Conservation (phyloP, 2,888 invertebrate species). For the Drosophila multiciliata region DNA sequence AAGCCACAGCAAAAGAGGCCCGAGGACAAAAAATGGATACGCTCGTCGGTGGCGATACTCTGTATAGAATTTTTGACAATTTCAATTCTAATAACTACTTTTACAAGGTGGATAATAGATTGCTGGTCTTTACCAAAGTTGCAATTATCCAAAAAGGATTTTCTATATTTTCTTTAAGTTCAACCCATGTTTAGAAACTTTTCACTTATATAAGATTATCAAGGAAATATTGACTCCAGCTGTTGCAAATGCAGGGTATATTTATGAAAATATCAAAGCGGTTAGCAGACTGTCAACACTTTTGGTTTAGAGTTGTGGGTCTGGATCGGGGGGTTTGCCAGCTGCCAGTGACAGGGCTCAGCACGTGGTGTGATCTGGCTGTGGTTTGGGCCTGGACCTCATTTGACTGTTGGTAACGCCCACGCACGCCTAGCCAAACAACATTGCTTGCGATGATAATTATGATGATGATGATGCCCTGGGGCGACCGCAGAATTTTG, state of each 20-base stretch:
- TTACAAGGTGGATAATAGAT: neutral
- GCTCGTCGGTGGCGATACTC: conserved; percentile 7
- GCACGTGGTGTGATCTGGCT: conserved; percentile 44
- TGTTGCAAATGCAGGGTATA: conserved; percentile 24
- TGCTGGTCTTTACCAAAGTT: neutral
- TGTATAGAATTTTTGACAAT: neutral
- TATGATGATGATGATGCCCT: conserved; percentile 42
- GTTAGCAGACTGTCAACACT: conserved; percentile 66
- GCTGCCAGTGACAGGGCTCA: conserved; percentile 65
- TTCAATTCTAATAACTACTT: neutral
- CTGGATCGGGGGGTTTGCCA: conserved; percentile 15
- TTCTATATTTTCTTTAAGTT: neutral
- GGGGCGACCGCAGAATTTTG: conserved; percentile 58
- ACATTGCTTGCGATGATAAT: conserved; percentile 6
- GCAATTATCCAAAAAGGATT: neutral
- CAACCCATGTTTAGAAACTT: neutral
- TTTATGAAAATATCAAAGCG: conserved; percentile 55
- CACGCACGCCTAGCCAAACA: conserved; percentile 38
- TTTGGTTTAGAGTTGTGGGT: conserved; percentile 37
- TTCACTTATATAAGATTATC: neutral
- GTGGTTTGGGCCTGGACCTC: conserved; percentile 50
- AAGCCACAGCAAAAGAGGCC: conserved; percentile 56
- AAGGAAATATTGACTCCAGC: neutral
- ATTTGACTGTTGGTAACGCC: conserved; percentile 61
- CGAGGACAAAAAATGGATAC: neutral